A percentile compares a stretch with the other conserved stretches of the same genome.
Conservation (phyloP, 2,888 invertebrate genomes). For the Elgonia sp. region DNA sequence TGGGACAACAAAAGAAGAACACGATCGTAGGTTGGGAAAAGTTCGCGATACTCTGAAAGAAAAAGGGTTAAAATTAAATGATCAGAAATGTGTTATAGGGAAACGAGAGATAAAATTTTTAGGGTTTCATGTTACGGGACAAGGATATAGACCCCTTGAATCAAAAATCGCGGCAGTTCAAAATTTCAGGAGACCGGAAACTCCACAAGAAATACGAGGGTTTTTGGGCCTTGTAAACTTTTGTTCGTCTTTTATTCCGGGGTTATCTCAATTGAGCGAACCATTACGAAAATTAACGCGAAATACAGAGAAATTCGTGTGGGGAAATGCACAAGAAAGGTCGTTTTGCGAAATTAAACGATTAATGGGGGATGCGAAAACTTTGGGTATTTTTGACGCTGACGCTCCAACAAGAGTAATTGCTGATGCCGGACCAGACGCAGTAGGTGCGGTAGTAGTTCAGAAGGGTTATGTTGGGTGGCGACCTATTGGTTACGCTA, state of each 20-base stretch:
- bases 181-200: slow-evolving; percentile 52
- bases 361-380: slow-evolving; percentile 63
- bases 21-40: slow-evolving; percentile 12
- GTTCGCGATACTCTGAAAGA: slow-evolving; percentile 32
- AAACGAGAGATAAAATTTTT: slow-evolving; percentile 57
- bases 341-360: neutral
- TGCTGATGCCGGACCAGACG: slow-evolving; percentile 84
- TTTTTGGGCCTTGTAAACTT: slow-evolving; percentile 66
- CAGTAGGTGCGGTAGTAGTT: slow-evolving; percentile 81
- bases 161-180: slow-evolving; percentile 52
- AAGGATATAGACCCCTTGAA: slow-evolving; percentile 58
- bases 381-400: slow-evolving; percentile 81
- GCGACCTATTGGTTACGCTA: slow-evolving; percentile 85
- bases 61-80: slow-evolving; percentile 69
- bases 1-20: slow-evolving; percentile 19
- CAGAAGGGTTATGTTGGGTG: slow-evolving; percentile 77
- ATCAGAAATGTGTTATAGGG: slow-evolving; percentile 59
- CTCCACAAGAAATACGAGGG: slow-evolving; percentile 48
- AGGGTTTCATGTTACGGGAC: slow-evolving; percentile 71
- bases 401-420: slow-evolving; percentile 80
- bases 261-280: slow-evolving; percentile 77
- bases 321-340: slow-evolving; percentile 32
- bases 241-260: slow-evolving; percentile 80
- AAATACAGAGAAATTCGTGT: slow-evolving; percentile 26
- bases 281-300: slow-evolving; percentile 71